Evolutionary conservation across 2,888 invertebrate genomes (phyloP).

Genomic region (Lysandra bellargus): DNA sequence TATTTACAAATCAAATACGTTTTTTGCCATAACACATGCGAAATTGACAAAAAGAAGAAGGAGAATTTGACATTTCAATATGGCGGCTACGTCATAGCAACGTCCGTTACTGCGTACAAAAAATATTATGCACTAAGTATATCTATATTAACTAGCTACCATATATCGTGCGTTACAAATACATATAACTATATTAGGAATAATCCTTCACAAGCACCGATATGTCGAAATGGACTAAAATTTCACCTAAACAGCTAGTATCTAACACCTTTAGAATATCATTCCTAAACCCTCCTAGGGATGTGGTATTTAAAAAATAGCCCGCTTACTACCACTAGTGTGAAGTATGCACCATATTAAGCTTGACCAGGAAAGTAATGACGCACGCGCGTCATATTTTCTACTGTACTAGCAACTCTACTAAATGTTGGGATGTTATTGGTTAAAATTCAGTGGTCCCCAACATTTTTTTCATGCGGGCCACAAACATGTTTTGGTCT

Average conservation of each 20-base stretch:
- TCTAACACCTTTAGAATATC: conserved; percentile 68
- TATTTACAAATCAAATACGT: conserved; percentile 27
- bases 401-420: too few relatives aligned
- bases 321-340: conserved; percentile 18
- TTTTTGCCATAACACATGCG: background rate
- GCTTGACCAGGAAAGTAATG: background rate
- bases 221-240: conserved; percentile 75
- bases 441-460: too few relatives aligned
- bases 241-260: conserved; percentile 53
- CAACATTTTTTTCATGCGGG: too few relatives aligned
- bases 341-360: conserved; percentile 4
- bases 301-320: conserved; percentile 17
- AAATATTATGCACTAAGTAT: conserved; percentile 43
- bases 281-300: conserved; percentile 44
- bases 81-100: conserved; percentile 36
- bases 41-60: conserved; percentile 19
- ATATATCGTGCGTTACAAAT: conserved; percentile 54
- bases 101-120: conserved; percentile 41
- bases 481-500: too few relatives aligned
- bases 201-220: conserved; percentile 75
- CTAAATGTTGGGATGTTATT: too few relatives aligned
- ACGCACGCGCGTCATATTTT: background rate
- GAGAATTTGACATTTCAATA: conserved; percentile 37
- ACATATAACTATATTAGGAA: conserved; percentile 62
- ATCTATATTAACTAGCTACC: conserved; percentile 50